Base-by-base conservation (phyloP, 2,797 vertebrate genomes). In the Anisognathus igniventris region DNA sequence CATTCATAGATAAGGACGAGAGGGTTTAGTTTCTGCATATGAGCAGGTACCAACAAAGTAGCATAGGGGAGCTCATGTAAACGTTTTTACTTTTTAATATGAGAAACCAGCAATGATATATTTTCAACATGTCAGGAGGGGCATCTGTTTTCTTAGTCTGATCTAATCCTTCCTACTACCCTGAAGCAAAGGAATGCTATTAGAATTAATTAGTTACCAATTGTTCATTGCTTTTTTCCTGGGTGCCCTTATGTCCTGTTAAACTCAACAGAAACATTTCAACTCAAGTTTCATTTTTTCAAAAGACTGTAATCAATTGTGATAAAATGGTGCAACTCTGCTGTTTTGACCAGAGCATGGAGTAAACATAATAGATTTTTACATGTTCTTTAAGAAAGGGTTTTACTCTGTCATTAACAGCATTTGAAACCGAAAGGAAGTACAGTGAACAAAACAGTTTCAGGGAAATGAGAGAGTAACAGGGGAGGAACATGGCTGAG, bases 291-390 rank as follows among this genome's bases (percentile, higher is more conserved):
- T 70, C 74, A 85, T 89, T 95, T 78, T 95, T 92, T 91, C 44
- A 66, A 75, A 33, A 80, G 56, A 4, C 51, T 78, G n/a, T 80
- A 88, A 92, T 89, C 93, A 91, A 88, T 58, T 92, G 61, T 86
- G 44, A 72, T 89, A 50, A 89, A 93, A 68, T n/a, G 39, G 19
- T 71, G 50, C 28, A 68, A 65, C 42, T 92, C 35, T 86, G 47
- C 31, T 68, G 9, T 82, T 96, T 91, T 88, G 50, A 92, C 42
- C 54, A 62, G 31, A 82, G 28, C 3, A 2, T 76, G 80, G 13
- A 82, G 57, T 93, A 96, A 96, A 91, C 78, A 83, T 77, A 91
- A 87, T 86, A 58, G 42, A 93, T 11, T 77, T 68, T 57, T 65
- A 51, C 25, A 3, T 68, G 68, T 71, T 86, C 77, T 91, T 91